A percentile compares a stretch with the other conserved stretches of the same genome.
Conservation (phyloP, 2,797 vertebrate species). For the Fundulus diaphanus region DNA sequence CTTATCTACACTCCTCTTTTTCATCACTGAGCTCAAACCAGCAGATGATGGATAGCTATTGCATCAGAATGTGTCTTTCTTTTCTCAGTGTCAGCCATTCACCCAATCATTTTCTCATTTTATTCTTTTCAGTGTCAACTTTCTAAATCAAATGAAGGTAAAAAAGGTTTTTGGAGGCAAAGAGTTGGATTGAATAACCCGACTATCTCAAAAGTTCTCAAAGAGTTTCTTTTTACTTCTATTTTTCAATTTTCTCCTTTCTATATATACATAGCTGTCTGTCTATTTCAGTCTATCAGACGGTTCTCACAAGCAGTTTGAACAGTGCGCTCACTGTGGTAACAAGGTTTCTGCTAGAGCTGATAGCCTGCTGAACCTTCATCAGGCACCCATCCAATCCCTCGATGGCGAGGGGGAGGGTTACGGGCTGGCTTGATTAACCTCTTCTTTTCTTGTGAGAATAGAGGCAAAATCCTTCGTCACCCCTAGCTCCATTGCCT, state of each 20-base stretch:
- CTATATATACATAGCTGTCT: slow-evolving; percentile 41
- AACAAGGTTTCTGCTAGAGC: slow-evolving; percentile 58
- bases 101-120: slow-evolving; percentile 32
- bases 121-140: slow-evolving; percentile 33
- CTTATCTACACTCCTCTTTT: slow-evolving; percentile 56
- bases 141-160: slow-evolving; percentile 42
- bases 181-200: slow-evolving; percentile 49
- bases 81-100: slow-evolving; percentile 27
- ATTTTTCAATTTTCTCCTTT: slow-evolving; percentile 48
- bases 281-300: slow-evolving; percentile 47
- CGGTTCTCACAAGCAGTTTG: slow-evolving; percentile 55
- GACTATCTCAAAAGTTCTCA: slow-evolving; percentile 23
- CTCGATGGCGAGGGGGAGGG: not conserved
- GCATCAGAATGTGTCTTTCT: slow-evolving; percentile 49
- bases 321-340: slow-evolving; percentile 56
- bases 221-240: slow-evolving; percentile 34
- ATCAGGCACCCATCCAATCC: slow-evolving; percentile 44
- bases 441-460: slow-evolving; percentile 25
- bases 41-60: slow-evolving; percentile 60
- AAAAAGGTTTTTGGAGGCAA: slow-evolving; percentile 14
- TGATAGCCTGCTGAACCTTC: slow-evolving; percentile 62
- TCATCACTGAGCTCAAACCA: slow-evolving; percentile 48
- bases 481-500: slow-evolving; percentile 3
- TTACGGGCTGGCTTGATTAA: slow-evolving; percentile 51
- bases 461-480: slow-evolving; percentile 36